Evolutionary conservation across 2,888 invertebrate genomes (phyloP), one percentile per base, ranked within the genome.

Genomic region (Andrena chrysosceles): DNA sequence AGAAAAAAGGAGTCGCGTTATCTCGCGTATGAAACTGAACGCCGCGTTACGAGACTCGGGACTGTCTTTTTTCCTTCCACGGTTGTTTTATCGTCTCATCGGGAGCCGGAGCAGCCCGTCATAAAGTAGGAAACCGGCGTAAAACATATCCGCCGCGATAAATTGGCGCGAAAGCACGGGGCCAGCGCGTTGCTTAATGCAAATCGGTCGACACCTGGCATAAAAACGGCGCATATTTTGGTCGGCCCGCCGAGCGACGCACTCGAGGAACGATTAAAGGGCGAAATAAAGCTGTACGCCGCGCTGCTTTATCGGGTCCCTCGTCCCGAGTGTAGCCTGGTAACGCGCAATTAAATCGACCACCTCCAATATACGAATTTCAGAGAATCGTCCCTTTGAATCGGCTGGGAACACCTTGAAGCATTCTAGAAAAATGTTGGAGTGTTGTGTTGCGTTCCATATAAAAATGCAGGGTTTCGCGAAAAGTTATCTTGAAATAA

Each of bases 61-160:
- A 4, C 13, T 42, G 56, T 29, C 42, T 29, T 54, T 59, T 72
- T 10, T 72, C 69, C 79, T 76, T 56, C 64, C 52, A 69, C 35
- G 69, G 77, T 70, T 83, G 84, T 79, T 89, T 89, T 87, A 87
- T 79, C 89, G 79, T 81, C 77, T 83, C 86, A 83, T 87, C 81
- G 73, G 83, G 70, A 33, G 60, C 31, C 54, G 29, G 52, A 48
- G 54, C 74, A 29, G 59, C 59, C 66, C 31, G 62, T 80, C 76
- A 84, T 83, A 84, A 85, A 85, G 87, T 77, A 87, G 77, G 76
- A 73, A 84, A 83, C 77, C 81, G 86, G 31, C 83, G 83, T 85
- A 85, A 85, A 91, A 89, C 85, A 85, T 87, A 87, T 83, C 81
- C 84, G 81, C 20, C 75, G 77, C 82, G 84, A 89, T 87, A 87